These are phyloP conservation scores for Bicyclus anynana DNA, from an alignment of 1,140 invertebrate genomes.

Conservation along the genomic window DNA sequence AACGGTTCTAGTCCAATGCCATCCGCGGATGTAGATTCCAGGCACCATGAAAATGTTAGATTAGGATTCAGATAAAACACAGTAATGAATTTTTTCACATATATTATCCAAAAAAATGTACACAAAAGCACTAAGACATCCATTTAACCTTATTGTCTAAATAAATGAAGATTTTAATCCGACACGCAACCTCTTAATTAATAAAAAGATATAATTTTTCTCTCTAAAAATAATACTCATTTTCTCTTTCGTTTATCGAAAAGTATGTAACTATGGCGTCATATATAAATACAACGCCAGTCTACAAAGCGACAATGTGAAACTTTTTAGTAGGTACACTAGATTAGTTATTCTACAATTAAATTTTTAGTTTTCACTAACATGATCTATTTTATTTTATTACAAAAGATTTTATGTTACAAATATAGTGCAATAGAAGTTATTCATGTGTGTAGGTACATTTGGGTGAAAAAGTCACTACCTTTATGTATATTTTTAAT, in stretches of 20 bases:
- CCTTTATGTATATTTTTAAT: too few species aligned
- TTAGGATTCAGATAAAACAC: too few species aligned
- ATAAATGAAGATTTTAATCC: conserved; percentile 73
- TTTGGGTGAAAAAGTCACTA: conserved; percentile 40
- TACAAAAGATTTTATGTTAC: conserved; percentile 60
- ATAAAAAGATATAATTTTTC: conserved; percentile 72
- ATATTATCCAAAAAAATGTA: conserved; percentile 78
- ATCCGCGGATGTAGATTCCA: too few species aligned
- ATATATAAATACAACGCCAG: conserved; percentile 67
- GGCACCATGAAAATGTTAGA: too few species aligned
- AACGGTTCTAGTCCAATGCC: too few species aligned
- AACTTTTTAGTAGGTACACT: conserved; percentile 42
- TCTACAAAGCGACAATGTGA: conserved; percentile 65
- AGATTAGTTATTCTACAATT: conserved; percentile 47
- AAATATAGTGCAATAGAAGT: conserved; percentile 64
- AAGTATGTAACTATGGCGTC: conserved; percentile 69
- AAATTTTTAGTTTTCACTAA: conserved; percentile 44
- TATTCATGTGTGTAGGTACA: conserved; percentile 52
- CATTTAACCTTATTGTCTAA: conserved; percentile 78
- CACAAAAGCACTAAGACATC: conserved; percentile 78
- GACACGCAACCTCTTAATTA: conserved; percentile 73
- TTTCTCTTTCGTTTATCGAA: conserved; percentile 55
- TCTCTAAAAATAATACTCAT: conserved; percentile 77
- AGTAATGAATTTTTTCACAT: conserved; percentile 67
- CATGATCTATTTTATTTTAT: conserved; percentile 44